These are phyloP conservation scores for Neoseiulus cucumeris DNA, from an alignment of 1,140 invertebrate species.

Conservation along the genomic window DNA sequence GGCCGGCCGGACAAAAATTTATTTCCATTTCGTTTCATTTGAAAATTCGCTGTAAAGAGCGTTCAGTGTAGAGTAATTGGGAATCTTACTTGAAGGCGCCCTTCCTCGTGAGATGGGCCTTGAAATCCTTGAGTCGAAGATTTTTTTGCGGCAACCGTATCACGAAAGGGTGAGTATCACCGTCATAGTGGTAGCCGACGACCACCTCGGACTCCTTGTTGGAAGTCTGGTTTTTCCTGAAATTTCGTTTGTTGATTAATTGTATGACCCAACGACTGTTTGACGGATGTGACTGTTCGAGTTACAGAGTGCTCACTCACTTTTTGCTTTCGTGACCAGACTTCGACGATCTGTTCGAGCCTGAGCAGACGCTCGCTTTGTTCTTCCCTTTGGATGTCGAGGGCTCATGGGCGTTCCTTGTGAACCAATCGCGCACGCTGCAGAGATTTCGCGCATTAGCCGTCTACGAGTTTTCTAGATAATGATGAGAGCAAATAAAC, in stretches of 20 bases:
- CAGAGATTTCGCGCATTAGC: background rate
- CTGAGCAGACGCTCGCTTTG: background rate
- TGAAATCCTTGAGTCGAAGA: conserved; percentile 66
- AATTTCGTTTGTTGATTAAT: no score
- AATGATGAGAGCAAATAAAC: no score
- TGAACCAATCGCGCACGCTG: background rate
- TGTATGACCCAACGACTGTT: no score
- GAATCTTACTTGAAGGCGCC: conserved; percentile 62
- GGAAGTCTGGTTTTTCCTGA: no score
- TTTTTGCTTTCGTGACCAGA: no score
- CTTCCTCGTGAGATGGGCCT: conserved; percentile 70
- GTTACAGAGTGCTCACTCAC: no score
- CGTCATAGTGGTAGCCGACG: conserved; percentile 28
- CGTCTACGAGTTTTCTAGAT: no score
- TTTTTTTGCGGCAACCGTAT: conserved; percentile 56
- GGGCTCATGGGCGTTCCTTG: background rate
- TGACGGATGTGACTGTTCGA: no score
- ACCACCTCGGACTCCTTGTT: conserved; percentile 19
- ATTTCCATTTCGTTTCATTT: no score
- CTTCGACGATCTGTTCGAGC: background rate
- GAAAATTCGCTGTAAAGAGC: no score
- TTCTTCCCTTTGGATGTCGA: background rate
- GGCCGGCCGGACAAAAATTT: no score
- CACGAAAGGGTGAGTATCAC: conserved; percentile 52
- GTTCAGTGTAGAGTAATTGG: no score